Base-by-base conservation (phyloP, 2,113 vertebrate genomes). In the Dicaeum eximium region DNA sequence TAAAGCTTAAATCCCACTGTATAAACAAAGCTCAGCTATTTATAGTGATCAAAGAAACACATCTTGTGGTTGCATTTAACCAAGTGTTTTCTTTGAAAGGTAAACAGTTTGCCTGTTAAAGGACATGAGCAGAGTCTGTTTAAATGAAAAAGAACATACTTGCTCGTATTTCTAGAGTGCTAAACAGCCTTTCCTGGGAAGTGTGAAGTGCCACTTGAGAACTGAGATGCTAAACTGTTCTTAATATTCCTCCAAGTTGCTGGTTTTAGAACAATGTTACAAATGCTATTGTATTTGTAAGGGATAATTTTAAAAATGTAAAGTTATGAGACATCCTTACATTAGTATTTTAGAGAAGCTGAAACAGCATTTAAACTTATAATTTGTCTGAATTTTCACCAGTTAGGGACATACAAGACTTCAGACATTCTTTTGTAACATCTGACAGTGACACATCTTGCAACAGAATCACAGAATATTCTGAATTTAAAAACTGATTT, bases 61-160 rank as follows among this genome's bases (percentile, higher is more conserved):
- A n/a, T 86, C 84, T 80, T 94, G 78, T 30, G 42, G 47, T 86
- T 83, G 24, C 35, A 86, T 69, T 58, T 80, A 90, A 93, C 57
- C 50, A 86, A 94, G 88, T 67, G 83, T 78, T 92, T 90, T 74
- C 91, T 78, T 40, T 78, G 87, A 95, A 73, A 94, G 57, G 50
- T 28, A 75, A 64, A 82, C 54, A 58, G 53, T 90, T 92, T 90
- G 27, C 13, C 33, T 81, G 74, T 67, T 86, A 71, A 45, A 94
- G 38, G 31, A 79, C 25, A 9, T 13, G 42, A 95, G 19, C 69
- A 78, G 25, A 86, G 31, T 35, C 44, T 67, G 22, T 69, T 92
- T 86, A 94, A 94, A 90, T 58, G 62, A 86, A 77, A 80, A 51
- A 83, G 31, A 90, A 94, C 54, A 74, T 58, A 60, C 42, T 87